Base-by-base conservation (phyloP, 2,113 vertebrate species). In the Melanerpes formicivorus region DNA sequence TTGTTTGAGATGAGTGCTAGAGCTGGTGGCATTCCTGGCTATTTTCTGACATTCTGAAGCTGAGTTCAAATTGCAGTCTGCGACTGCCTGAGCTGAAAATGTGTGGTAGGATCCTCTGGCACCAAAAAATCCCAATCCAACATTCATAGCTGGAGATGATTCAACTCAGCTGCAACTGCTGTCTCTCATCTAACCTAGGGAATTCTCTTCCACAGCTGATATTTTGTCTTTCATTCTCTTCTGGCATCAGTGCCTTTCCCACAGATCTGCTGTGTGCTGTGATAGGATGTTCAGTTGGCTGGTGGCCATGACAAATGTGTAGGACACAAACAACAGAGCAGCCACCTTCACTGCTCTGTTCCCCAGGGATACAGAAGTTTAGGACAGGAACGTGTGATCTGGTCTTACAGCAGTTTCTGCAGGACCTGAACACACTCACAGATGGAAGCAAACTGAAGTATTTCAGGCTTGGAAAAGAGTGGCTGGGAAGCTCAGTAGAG, bases 211-310 rank as follows among this genome's bases (percentile, higher is more conserved):
- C 1, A 0, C 89, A 80, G 72, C 71, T 75, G 94, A 90, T 91
- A 40, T 40, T 95, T 87, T 93, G 79, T 30, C 72, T 92, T 92
- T 91, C 83, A 3, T 74, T 81, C 77, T 63, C 69, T 76, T 19
- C 87, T 93, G 89, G 87, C 95, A 85, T 8, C 15, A 0, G 12
- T 72, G 94, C 87, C 85, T 93, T 94, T 93, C 91, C 91, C 93
- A 91, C 82, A 89, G 52, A 80, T 50, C 32, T 25, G 7, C 78
- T 74, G 60, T 34, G 73, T 22, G 67, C 67, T 87, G 81, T 44
- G n/a, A 2, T 40, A 19, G 87, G 64, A 87, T 50, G 32, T 74
- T 66, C 34, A 6, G 5, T 11, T 94, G 90, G 84, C 78, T 34
- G 0, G 0, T 74, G 76, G 69, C 72, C 58, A 62, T 37, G 18